Evolutionary conservation across 2,113 vertebrate genomes (phyloP).

Genomic region (Centropus bengalensis): DNA sequence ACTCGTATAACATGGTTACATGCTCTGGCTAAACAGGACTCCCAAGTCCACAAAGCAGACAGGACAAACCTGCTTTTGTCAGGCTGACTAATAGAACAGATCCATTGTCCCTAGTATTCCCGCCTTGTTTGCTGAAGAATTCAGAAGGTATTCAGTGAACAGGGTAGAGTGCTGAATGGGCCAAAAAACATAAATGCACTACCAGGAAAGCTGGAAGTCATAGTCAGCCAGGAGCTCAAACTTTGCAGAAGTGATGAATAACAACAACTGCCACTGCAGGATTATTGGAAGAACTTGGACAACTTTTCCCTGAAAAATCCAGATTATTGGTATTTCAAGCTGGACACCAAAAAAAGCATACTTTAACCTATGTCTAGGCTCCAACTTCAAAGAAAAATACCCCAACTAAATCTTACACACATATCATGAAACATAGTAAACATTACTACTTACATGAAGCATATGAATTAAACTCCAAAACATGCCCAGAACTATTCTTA

Average conservation of each 20-base stretch:
- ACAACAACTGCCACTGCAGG: neutral
- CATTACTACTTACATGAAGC: neutral
- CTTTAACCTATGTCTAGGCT: neutral
- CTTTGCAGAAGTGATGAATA: neutral
- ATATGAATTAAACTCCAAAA: neutral
- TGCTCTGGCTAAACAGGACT: neutral
- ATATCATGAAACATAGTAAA: neutral
- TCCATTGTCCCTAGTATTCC: neutral
- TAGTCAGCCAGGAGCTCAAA: neutral
- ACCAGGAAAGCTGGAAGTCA: neutral
- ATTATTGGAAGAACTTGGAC: neutral
- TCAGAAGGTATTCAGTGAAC: neutral
- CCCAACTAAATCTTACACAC: neutral
- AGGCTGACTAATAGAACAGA: neutral
- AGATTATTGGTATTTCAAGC: neutral
- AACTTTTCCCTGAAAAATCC: neutral
- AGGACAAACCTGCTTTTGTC: slow-evolving; percentile 35
- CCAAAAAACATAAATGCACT: neutral
- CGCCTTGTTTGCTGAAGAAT: neutral
- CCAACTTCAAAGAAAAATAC: neutral
- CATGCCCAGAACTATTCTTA: neutral
- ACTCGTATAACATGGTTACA: neutral
- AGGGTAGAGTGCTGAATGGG: neutral
- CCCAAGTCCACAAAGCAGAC: neutral
- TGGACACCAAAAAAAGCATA: neutral